Percentiles rank a stretch among this genome's conserved stretches.
These are phyloP conservation scores for Nothocercus nigrocapillus DNA, from an alignment of 2,113 vertebrate genomes.

Conservation along the genomic window DNA sequence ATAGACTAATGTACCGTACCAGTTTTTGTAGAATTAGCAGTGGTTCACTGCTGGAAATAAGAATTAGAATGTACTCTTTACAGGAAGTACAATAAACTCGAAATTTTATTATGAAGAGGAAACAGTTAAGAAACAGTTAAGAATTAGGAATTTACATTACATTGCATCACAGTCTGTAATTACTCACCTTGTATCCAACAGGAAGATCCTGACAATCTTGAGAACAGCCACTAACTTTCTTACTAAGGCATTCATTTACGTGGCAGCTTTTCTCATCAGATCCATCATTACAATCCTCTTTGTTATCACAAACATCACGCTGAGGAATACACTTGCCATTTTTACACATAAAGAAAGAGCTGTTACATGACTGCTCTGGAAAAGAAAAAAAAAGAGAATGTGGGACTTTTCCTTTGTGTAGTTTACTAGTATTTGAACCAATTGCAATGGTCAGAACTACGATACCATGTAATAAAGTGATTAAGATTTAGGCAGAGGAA, in stretches of 20 bases:
- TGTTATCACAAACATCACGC: constrained; percentile 86
- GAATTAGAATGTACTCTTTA: neutral
- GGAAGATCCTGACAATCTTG: constrained; percentile 96
- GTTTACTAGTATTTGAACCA: neutral
- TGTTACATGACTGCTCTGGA: constrained; percentile 96
- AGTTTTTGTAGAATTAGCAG: neutral
- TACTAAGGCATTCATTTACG: constrained; percentile 95
- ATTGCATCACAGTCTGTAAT: constrained; percentile 2
- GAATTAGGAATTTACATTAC: neutral
- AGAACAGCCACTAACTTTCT: constrained; percentile 92
- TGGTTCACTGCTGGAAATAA: neutral
- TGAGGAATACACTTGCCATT: constrained; percentile 93
- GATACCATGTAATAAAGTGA: neutral
- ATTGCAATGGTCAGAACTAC: neutral
- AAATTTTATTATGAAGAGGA: neutral
- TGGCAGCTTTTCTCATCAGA: constrained; percentile 96
- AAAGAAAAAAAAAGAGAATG: constrained; percentile 64
- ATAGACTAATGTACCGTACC: rapidly evolving
- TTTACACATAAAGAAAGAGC: constrained; percentile 98
- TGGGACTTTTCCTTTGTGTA: neutral
- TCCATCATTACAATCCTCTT: constrained; percentile 91
- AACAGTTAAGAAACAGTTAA: neutral
- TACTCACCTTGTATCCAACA: constrained; percentile 92
- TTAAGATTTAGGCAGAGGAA: neutral
- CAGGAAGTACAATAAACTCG: neutral